A percentile compares a stretch with the other conserved stretches of the same genome.
Conservation (phyloP, 2,113 vertebrate genomes). For the Silurus glanis region DNA sequence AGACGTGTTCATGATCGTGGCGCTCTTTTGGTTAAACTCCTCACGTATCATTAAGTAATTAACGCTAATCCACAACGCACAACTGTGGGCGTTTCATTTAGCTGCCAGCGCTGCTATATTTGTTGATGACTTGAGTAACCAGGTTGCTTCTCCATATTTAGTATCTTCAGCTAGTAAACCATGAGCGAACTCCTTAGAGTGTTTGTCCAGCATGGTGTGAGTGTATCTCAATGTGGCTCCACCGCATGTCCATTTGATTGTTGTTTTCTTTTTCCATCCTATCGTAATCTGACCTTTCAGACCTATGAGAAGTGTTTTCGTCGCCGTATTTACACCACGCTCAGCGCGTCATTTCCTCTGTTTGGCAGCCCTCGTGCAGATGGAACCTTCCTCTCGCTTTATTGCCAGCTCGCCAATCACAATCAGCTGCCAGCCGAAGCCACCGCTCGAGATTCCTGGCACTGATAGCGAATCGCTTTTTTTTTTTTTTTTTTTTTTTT, state of each 20-base stretch:
- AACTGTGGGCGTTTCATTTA: conserved; percentile 22
- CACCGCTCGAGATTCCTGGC: conserved; percentile 48
- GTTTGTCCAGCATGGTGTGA: background rate
- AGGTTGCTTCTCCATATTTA: conserved; percentile 3
- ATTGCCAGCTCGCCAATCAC: conserved; percentile 49
- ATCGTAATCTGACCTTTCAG: conserved; percentile 25
- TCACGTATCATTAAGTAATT: conserved; percentile 26
- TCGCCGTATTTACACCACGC: conserved; percentile 44
- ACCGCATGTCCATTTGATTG: background rate
- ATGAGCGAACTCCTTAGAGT: background rate
- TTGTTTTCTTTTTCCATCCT: background rate
- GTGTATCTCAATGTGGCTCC: background rate
- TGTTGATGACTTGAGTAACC: conserved; percentile 25
- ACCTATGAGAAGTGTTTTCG: conserved; percentile 36
- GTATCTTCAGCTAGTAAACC: conserved; percentile 10
- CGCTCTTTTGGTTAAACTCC: background rate
- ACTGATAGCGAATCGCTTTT: conserved; percentile 12
- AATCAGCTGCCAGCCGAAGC: conserved; percentile 40
- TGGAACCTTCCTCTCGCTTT: conserved; percentile 50
- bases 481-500: too few species aligned
- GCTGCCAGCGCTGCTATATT: conserved; percentile 33
- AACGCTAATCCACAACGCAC: conserved; percentile 8
- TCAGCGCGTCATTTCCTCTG: conserved; percentile 52
- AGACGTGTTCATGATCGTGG: background rate
- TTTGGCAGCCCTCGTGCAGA: conserved; percentile 52